Conservation (phyloP, 2,888 invertebrate genomes). For the Drosophila tanythrix region DNA sequence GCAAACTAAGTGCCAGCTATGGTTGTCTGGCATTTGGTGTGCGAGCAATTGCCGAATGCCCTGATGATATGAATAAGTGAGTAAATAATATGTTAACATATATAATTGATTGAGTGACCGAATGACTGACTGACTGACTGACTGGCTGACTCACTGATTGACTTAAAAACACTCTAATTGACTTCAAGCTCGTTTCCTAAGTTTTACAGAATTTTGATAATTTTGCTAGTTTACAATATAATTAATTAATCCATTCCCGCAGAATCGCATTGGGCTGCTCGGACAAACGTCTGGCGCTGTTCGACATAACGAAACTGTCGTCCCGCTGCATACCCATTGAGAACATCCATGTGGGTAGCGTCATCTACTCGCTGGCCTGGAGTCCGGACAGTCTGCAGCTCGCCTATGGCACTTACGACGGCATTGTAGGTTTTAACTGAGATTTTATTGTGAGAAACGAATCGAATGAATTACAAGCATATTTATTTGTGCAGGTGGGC, state of each 20-base stretch:
- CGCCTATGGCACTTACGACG: constrained; percentile 94
- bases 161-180: not conserved
- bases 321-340: constrained; percentile 85
- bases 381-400: constrained; percentile 92
- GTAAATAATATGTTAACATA: constrained; percentile 2
- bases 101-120: not conserved
- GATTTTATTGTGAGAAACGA: constrained; percentile 6
- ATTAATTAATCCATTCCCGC: not conserved
- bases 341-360: constrained; percentile 88
- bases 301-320: constrained; percentile 86
- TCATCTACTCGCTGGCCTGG: constrained; percentile 93
- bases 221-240: not conserved
- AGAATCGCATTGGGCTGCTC: constrained; percentile 91
- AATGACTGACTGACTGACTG: not conserved
- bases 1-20: constrained; percentile 65
- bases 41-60: constrained; percentile 81
- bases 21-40: constrained; percentile 80
- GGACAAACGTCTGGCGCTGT: constrained; percentile 92
- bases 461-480: constrained; percentile 3
- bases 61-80: constrained; percentile 85
- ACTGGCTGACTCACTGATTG: not conserved
- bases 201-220: not conserved
- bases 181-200: not conserved
- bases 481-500: constrained; percentile 75
- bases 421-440: constrained; percentile 86